Evolutionary conservation across 2,797 vertebrate genomes (phyloP).

Genomic region (Gallinago stenura): DNA sequence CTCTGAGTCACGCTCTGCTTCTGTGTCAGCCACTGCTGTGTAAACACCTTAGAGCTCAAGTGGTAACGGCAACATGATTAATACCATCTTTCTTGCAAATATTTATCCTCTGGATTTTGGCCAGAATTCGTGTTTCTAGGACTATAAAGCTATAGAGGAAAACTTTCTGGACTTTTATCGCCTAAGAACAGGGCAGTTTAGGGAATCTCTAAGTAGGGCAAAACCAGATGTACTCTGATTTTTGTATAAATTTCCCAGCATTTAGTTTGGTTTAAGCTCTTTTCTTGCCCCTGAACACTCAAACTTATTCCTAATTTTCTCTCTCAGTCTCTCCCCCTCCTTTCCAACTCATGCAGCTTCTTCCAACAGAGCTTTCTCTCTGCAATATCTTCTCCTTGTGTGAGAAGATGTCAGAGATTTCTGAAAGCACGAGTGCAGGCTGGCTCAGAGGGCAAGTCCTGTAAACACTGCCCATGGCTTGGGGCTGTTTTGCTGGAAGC

Average conservation of each 20-base stretch:
- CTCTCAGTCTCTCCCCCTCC: background rate
- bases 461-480: background rate
- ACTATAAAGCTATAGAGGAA: background rate
- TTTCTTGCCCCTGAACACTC: background rate
- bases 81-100: slow-evolving; percentile 32
- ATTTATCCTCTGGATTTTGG: slow-evolving; percentile 11
- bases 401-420: background rate
- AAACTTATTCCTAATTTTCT: background rate
- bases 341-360: background rate
- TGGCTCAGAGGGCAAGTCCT: background rate
- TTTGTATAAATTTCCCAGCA: background rate
- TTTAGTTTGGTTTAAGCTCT: background rate
- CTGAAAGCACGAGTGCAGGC: background rate
- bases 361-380: background rate
- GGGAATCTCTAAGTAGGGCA: background rate
- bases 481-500: background rate
- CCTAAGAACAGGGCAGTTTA: background rate
- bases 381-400: background rate
- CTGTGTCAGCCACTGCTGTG: background rate
- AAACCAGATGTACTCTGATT: background rate
- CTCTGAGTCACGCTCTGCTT: background rate
- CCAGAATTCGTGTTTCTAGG: background rate
- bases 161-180: background rate
- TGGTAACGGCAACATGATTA: slow-evolving; percentile 25
- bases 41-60: slow-evolving; percentile 27